These are phyloP conservation scores for Hymenopus coronatus DNA, from an alignment of 2,888 invertebrate genomes.

Conservation along the genomic window DNA sequence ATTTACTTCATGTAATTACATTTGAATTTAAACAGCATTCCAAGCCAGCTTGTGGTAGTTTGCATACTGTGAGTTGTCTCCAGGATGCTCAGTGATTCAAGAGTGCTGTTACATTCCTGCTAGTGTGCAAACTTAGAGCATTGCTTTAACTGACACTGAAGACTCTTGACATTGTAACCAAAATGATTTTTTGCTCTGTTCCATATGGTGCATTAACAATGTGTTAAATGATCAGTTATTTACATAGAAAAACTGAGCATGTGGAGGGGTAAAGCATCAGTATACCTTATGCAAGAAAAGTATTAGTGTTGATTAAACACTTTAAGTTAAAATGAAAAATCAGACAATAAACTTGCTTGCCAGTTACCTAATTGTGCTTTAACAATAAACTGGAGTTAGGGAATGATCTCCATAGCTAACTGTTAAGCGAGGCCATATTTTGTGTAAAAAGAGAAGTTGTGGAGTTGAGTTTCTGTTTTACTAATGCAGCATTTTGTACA, in stretches of 20 bases:
- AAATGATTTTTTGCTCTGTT: no score
- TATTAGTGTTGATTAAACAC: background rate
- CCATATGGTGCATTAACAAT: background rate
- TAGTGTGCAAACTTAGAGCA: background rate
- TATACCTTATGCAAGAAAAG: background rate
- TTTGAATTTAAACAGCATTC: background rate
- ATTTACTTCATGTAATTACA: background rate
- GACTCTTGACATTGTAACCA: background rate
- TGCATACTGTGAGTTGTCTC: background rate
- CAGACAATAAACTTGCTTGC: background rate
- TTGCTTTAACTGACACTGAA: background rate
- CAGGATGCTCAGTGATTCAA: no score
- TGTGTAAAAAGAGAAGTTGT: background rate
- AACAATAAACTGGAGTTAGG: no score
- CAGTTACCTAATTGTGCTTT: background rate
- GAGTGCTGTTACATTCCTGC: no score
- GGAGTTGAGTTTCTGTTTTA: background rate
- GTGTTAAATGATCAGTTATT: background rate
- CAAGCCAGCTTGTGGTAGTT: background rate
- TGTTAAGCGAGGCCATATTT: background rate
- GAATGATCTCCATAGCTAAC: background rate
- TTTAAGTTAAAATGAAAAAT: background rate
- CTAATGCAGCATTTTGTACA: background rate
- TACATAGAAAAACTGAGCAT: no score
- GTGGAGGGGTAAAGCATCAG: background rate